A percentile compares a stretch with the other conserved stretches of the same genome.
Conservation (phyloP, 2,888 invertebrate genomes). For the Drosophila siamana region DNA sequence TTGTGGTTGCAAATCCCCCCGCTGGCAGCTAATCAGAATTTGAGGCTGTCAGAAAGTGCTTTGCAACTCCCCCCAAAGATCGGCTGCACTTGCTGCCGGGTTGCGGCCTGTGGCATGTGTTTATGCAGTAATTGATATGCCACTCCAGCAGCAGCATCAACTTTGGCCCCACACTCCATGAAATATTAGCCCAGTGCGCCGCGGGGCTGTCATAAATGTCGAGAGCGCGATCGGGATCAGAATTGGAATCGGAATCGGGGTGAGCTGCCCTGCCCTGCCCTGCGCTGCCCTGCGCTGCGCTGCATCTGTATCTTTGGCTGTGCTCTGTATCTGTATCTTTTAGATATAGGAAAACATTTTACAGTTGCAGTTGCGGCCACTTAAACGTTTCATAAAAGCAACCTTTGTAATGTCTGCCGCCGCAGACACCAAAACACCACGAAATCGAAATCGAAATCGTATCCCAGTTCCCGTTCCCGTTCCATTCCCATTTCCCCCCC, state of each 20-base stretch:
- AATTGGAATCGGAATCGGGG: neutral
- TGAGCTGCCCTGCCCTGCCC: constrained; percentile 20
- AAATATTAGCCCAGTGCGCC: constrained; percentile 73
- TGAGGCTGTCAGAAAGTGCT: constrained; percentile 64
- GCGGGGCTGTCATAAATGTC: constrained; percentile 79
- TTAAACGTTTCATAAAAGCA: constrained; percentile 82
- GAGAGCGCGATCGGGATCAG: constrained; percentile 31
- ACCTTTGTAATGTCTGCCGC: constrained; percentile 76
- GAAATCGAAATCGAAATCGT: constrained; percentile 5
- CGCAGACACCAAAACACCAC: constrained; percentile 35
- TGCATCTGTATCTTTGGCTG: constrained; percentile 52
- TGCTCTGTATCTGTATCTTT: constrained; percentile 42
- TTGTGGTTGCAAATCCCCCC: neutral
- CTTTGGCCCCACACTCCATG: constrained; percentile 64
- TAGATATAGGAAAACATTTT: constrained; percentile 64
- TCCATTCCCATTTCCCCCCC: constrained; percentile 7
- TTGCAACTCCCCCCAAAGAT: constrained; percentile 57
- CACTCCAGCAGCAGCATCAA: constrained; percentile 58
- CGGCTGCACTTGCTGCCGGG: constrained; percentile 75
- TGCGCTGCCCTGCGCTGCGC: constrained; percentile 24
- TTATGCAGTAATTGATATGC: constrained; percentile 84
- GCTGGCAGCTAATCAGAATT: constrained; percentile 43
- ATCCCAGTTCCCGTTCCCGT: neutral
- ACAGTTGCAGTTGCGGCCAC: constrained; percentile 78
- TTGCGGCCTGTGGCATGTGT: constrained; percentile 71